A percentile compares a stretch with the other conserved stretches of the same genome.
phyloP scores from a whole-genome alignment of 2,797 vertebrate species.

The Microhierax caerulescens region DNA sequence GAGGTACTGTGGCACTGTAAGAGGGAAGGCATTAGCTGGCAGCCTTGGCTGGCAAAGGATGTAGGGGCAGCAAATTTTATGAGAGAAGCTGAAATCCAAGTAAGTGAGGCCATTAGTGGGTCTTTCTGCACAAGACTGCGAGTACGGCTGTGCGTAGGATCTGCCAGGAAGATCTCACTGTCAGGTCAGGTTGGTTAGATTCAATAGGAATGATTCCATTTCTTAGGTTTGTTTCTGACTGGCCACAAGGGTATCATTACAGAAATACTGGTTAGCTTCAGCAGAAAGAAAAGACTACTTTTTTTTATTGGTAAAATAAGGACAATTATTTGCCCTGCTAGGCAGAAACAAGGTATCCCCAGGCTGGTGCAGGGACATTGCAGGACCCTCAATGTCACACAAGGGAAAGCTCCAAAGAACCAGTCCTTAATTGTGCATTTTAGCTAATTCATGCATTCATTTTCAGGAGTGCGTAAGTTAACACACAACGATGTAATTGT shows the following conservation, averaged over 20 bases:
- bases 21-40: background rate
- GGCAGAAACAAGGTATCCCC: background rate
- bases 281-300: background rate
- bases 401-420: background rate
- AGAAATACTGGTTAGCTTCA: background rate
- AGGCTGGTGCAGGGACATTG: background rate
- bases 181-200: background rate
- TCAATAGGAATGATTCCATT: background rate
- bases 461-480: background rate
- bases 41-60: background rate
- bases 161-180: background rate
- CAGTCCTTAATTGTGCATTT: background rate
- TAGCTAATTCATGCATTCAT: background rate
- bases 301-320: background rate
- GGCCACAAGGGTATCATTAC: background rate
- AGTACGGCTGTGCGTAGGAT: background rate
- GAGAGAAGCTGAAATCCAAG: background rate
- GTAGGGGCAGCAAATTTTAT: background rate
- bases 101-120: background rate
- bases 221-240: background rate
- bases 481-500: background rate
- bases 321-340: background rate
- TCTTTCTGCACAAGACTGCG: background rate
- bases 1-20: background rate
- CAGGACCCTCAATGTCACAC: background rate